Evolutionary conservation across 2,888 invertebrate genomes (phyloP), one percentile per base, ranked within the genome.

Genomic region (Aplocera efformata): DNA sequence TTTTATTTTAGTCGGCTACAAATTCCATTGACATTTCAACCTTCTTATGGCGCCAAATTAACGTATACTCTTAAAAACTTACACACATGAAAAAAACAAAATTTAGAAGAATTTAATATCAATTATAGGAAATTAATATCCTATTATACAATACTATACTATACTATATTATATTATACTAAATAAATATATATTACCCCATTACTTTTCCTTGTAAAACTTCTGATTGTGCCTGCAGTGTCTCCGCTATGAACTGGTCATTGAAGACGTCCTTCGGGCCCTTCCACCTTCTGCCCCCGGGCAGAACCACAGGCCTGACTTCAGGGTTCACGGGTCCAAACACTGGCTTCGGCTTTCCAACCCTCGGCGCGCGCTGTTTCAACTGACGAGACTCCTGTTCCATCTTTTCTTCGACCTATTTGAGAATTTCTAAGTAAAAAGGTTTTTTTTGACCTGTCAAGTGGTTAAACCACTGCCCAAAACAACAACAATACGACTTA

Each of bases 211-310:
- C 96, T 38, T 93, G 91, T 46, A 98, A 93, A 26, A 96, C 91
- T 85, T 97, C 96, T 1, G 96, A 93, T 74, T 96, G 97, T 4
- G 94, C 92, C 42, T 93, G 92, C 51, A 98, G 88, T 1, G 95
- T 94, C 67, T 96, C 94, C 9, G 94, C 94, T 42, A 98, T 95
- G 82, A 94, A 93, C 63, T 95, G 93, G 57, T 98, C 96, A 50
- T 96, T 94, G 89, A 95, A 97, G 27, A 96, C 94, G 64, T 96
- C 96, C 65, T 95, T 93, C 1, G 97, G 95, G 32, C 93, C 91
- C 61, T 92, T 90, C 95, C 95, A 95, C 64, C 91, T 91, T 25
- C 94, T 89, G 4, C 95, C 95, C 11, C 94, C 94, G 7, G 95
- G 94, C 34, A 95, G 86, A 34, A 94, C 91, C 27, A 95, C 79